Evolutionary conservation across 1,140 invertebrate species (phyloP).

Genomic region (Physella acuta): DNA sequence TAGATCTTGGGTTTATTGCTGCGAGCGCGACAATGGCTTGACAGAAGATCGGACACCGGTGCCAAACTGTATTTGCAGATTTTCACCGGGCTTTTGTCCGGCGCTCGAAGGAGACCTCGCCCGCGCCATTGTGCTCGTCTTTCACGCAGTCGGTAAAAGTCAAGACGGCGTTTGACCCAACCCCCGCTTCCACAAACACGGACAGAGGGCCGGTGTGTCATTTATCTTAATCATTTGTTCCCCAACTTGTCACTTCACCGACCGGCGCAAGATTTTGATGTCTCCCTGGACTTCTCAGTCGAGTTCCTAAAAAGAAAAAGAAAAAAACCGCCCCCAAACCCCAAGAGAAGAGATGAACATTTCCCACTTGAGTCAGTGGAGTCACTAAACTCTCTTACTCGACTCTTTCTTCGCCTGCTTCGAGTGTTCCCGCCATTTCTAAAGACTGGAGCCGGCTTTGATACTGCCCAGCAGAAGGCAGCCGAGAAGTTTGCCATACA

Average conservation of each 20-base stretch:
- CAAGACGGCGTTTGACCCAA: conserved; percentile 22
- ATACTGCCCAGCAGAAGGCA: conserved; percentile 15
- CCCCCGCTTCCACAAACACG: conserved; percentile 28
- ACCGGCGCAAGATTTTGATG: conserved; percentile 22
- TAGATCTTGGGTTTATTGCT: conserved; percentile 35
- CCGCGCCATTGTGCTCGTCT: conserved; percentile 16
- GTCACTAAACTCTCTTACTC: conserved; percentile 5
- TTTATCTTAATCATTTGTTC: conserved; percentile 41
- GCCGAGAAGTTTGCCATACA: conserved; percentile 20
- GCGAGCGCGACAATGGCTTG: conserved; percentile 28
- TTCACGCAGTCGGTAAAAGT: conserved; percentile 21
- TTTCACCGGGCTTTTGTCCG: conserved; percentile 22
- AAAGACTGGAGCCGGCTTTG: neutral
- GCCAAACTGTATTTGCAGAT: conserved; percentile 35
- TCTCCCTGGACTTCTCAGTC: conserved; percentile 13
- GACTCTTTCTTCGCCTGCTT: conserved; percentile 1
- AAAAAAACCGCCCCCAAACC: no score
- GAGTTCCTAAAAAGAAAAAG: conserved; percentile 15
- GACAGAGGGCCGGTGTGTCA: conserved; percentile 28
- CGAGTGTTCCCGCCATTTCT: neutral
- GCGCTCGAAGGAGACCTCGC: conserved; percentile 24
- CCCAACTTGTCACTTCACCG: conserved; percentile 33
- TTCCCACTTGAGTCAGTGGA: conserved; percentile 13
- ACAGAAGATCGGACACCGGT: conserved; percentile 28
- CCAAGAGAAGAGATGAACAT: conserved; percentile 12